Percentiles rank a stretch among this genome's conserved stretches.
Evolutionary conservation across 1,140 invertebrate genomes (phyloP).

Genomic region (Cotesia chilonis): DNA sequence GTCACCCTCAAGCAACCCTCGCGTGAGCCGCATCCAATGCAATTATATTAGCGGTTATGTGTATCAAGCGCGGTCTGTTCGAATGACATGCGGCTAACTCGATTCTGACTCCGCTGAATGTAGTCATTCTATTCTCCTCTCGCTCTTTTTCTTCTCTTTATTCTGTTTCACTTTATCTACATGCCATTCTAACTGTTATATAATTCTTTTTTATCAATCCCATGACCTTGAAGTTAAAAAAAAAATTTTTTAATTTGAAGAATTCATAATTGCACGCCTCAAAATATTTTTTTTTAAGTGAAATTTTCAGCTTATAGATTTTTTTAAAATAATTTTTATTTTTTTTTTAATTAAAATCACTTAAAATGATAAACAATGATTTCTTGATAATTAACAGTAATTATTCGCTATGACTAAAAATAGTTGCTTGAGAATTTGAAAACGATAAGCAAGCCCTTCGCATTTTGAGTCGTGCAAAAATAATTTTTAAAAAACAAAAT

Average conservation of each 20-base stretch:
- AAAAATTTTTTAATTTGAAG: background rate
- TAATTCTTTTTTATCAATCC: too few relatives aligned
- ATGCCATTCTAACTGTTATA: background rate
- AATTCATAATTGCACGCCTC: too few relatives aligned
- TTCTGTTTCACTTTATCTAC: slow-evolving; percentile 8
- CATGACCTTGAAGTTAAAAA: background rate
- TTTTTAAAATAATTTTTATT: too few relatives aligned
- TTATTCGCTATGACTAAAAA: too few relatives aligned
- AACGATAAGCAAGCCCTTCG: too few relatives aligned
- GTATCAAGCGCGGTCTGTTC: slow-evolving; percentile 48
- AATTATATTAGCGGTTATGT: slow-evolving; percentile 61
- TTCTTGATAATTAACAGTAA: too few relatives aligned
- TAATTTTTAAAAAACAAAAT: background rate
- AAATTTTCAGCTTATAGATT: too few relatives aligned
- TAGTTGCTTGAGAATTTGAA: too few relatives aligned
- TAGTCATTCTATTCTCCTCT: background rate
- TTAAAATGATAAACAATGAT: too few relatives aligned
- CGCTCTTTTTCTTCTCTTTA: slow-evolving; percentile 34
- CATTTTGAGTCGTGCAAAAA: background rate
- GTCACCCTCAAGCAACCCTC: slow-evolving; percentile 47
- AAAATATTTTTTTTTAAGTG: too few relatives aligned
- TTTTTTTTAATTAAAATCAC: too few relatives aligned
- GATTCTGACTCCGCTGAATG: background rate
- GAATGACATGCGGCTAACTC: slow-evolving; percentile 48
- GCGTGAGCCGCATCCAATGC: slow-evolving; percentile 54